Percentiles rank a stretch among this genome's conserved stretches.
Evolutionary conservation across 2,113 vertebrate genomes (phyloP).

Genomic region (Oplegnathus fasciatus): DNA sequence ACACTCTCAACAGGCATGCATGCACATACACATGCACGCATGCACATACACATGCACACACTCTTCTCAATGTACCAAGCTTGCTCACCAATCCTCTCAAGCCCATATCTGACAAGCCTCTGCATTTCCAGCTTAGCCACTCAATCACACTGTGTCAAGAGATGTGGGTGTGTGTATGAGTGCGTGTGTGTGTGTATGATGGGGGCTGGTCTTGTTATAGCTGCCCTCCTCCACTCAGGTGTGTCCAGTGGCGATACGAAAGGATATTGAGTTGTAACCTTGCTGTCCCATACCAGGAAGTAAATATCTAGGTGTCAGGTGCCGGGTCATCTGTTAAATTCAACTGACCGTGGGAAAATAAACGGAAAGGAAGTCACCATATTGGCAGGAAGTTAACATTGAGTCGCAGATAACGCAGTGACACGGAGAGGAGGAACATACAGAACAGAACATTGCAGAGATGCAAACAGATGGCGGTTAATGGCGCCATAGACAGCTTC

Average conservation of each 20-base stretch:
- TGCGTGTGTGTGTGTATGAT: conserved; percentile 2
- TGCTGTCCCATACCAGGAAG: conserved; percentile 57
- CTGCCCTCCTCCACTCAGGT: conserved; percentile 52
- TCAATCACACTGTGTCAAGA: conserved; percentile 59
- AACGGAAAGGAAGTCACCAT: conserved; percentile 49
- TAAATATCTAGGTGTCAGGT: conserved; percentile 60
- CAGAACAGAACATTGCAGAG: conserved; percentile 19
- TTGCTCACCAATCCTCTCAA: conserved; percentile 46
- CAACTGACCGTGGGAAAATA: conserved; percentile 51
- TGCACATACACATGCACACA: conserved; percentile 8
- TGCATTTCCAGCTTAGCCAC: conserved; percentile 61
- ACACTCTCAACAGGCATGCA: conserved; percentile 22
- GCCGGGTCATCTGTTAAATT: conserved; percentile 57
- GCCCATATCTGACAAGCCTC: conserved; percentile 53
- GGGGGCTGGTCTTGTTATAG: conserved; percentile 32
- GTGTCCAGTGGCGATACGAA: conserved; percentile 52
- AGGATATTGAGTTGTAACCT: conserved; percentile 70
- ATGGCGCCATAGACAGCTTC: conserved; percentile 54
- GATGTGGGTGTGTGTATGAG: neutral
- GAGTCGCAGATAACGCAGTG: conserved; percentile 37
- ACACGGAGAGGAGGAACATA: conserved; percentile 16
- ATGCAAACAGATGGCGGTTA: conserved; percentile 74
- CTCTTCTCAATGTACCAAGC: conserved; percentile 15
- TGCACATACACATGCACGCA: conserved; percentile 9
- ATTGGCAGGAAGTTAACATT: conserved; percentile 51